Evolutionary conservation across 2,797 vertebrate species (phyloP), one percentile per base, ranked within the genome.

Genomic region (Xyrichtys novacula): DNA sequence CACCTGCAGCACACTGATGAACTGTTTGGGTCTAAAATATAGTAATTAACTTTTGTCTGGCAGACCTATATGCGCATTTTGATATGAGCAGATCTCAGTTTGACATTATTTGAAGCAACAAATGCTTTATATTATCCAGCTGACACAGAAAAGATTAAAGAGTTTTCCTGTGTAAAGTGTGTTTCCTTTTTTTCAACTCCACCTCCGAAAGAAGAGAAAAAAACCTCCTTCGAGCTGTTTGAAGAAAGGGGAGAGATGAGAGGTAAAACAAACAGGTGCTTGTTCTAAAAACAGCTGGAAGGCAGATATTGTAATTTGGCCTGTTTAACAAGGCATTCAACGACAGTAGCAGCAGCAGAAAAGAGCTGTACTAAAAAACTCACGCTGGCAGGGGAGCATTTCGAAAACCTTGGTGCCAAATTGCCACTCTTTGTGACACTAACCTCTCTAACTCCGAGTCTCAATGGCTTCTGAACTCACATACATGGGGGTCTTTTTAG

Each of bases 211-310:
- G n/a, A n/a, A 14, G 32, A 2, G 14, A 12, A 34, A 34, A 12
- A 4, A 12, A 2, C 10, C 32, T 34, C 11, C 32, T 48, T 44
- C 12, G 31, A 31, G 38, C 17, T 48, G n/a, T 46, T 19, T 66
- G 32, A n/a, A 5, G 1, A 9, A 52, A 49, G 32, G 7, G 9
- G n/a, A 58, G 19, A 61, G 36, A 43, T 7, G 12, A 54, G 10
- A 25, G 28, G 15, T 19, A 38, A 43, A 57, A 71, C 25, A 26
- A 46, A 29, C 34, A 61, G 14, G 40, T 53, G 22, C 19, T 48
- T 39, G 15, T 26, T 59, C 25, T 22, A 39, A 38, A 42, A 74
- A 56, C 29, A 57, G 42, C n/a, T 49, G 6, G 4, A 50, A 34
- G 36, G 29, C 34, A 29, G 9, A 19, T 23, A 22, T 7, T 25